Percentiles rank a stretch among this genome's conserved stretches.
Evolutionary conservation across 2,888 invertebrate genomes (phyloP).

Genomic region (Dryococelus australis): DNA sequence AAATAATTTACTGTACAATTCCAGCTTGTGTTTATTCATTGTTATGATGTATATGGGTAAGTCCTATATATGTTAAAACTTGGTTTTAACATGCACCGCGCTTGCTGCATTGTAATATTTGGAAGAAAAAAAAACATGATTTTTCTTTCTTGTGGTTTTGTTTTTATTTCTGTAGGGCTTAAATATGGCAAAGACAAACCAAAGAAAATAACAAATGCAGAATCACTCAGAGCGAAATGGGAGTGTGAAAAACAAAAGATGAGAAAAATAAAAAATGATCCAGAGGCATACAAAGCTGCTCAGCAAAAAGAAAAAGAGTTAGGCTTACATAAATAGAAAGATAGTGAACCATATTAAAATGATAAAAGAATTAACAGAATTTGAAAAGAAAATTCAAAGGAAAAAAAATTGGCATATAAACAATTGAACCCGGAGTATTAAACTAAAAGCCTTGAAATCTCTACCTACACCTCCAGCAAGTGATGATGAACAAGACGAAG

Average conservation of each 20-base stretch:
- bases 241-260: background rate
- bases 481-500: background rate
- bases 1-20: background rate
- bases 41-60: background rate
- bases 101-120: no score
- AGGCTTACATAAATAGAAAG: background rate
- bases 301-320: background rate
- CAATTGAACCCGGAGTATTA: no score
- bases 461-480: background rate
- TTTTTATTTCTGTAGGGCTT: background rate
- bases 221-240: background rate
- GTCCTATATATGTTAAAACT: no score
- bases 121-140: background rate
- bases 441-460: background rate
- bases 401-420: no score
- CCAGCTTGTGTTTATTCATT: no score
- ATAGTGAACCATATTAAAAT: background rate
- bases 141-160: background rate
- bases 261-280: background rate
- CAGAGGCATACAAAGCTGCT: background rate
- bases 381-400: no score
- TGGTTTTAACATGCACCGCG: no score
- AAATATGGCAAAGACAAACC: background rate
- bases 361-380: background rate
- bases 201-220: no score